A percentile compares a stretch with the other conserved stretches of the same genome.
phyloP scores from a whole-genome alignment of 2,797 vertebrate species.

The Pipistrellus pipistrellus region DNA sequence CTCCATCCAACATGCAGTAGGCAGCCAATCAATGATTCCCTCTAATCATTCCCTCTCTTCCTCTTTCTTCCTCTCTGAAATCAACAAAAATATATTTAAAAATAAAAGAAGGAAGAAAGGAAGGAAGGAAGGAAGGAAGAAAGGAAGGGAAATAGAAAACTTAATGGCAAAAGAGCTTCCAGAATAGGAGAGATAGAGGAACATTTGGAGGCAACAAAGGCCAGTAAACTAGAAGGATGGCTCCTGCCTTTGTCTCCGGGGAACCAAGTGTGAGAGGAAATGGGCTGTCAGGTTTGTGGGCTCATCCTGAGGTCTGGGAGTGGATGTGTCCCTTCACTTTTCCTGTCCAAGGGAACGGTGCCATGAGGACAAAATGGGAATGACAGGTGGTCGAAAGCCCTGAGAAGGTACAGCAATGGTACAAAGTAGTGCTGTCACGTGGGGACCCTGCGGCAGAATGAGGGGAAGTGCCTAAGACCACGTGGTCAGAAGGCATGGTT shows the following conservation, averaged over 20 bases:
- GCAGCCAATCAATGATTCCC: no score
- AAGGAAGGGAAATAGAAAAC: no score
- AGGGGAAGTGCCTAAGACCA: not conserved
- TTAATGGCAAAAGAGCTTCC: not conserved
- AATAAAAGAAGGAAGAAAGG: no score
- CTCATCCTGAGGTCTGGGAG: not conserved
- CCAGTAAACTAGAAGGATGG: not conserved
- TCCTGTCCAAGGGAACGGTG: accelerated
- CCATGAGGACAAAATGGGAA: not conserved
- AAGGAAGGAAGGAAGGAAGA: no score
- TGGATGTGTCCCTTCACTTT: not conserved
- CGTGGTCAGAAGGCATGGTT: not conserved
- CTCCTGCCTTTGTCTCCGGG: not conserved
- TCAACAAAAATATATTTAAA: no score
- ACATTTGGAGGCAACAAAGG: not conserved
- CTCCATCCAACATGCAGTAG: no score
- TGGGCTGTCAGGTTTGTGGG: not conserved
- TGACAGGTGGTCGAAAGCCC: accelerated
- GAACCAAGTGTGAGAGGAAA: not conserved
- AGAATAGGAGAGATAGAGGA: not conserved
- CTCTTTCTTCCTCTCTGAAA: no score
- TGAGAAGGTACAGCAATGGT: not conserved
- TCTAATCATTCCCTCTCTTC: no score
- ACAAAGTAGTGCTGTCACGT: not conserved
- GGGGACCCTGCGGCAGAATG: not conserved